A percentile compares a stretch with the other conserved stretches of the same genome.
These are phyloP conservation scores for Tympanuchus pallidicinctus DNA, from an alignment of 2,113 vertebrate genomes.

Conservation along the genomic window DNA sequence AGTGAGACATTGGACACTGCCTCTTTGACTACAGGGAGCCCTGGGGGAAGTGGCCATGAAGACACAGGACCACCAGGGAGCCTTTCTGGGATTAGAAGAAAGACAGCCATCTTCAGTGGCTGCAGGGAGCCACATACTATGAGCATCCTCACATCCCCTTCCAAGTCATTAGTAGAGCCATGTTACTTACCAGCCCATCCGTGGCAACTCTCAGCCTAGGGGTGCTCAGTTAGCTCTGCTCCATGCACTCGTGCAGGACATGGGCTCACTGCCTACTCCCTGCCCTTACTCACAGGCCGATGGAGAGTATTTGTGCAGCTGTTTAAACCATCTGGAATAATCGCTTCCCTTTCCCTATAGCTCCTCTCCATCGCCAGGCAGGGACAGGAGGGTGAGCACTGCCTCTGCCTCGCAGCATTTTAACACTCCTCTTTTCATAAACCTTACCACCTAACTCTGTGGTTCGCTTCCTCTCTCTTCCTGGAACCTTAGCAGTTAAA, in stretches of 20 bases:
- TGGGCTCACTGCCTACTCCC: rapidly evolving
- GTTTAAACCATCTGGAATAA: neutral
- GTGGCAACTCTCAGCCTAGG: neutral
- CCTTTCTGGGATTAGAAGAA: neutral
- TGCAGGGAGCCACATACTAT: rapidly evolving
- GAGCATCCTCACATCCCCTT: neutral
- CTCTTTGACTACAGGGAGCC: rapidly evolving
- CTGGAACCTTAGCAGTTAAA: conserved; percentile 47
- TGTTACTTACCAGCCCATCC: neutral
- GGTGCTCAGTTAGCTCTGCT: rapidly evolving
- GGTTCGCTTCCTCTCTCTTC: conserved; percentile 47
- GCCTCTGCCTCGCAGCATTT: neutral
- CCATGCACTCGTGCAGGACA: rapidly evolving
- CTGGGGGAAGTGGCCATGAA: neutral
- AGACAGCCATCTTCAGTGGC: neutral
- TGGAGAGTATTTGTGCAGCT: neutral
- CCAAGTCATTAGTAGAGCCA: neutral
- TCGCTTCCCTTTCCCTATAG: rapidly evolving
- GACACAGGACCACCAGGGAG: neutral
- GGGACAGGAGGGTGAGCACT: rapidly evolving
- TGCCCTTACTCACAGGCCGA: rapidly evolving
- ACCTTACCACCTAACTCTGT: conserved; percentile 32
- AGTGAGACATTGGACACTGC: neutral
- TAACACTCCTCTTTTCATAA: conserved; percentile 69
- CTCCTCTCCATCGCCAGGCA: rapidly evolving